Percentiles rank a stretch among this genome's conserved stretches.
These are phyloP conservation scores for Operophtera brumata DNA, from an alignment of 2,888 invertebrate species.

Conservation along the genomic window DNA sequence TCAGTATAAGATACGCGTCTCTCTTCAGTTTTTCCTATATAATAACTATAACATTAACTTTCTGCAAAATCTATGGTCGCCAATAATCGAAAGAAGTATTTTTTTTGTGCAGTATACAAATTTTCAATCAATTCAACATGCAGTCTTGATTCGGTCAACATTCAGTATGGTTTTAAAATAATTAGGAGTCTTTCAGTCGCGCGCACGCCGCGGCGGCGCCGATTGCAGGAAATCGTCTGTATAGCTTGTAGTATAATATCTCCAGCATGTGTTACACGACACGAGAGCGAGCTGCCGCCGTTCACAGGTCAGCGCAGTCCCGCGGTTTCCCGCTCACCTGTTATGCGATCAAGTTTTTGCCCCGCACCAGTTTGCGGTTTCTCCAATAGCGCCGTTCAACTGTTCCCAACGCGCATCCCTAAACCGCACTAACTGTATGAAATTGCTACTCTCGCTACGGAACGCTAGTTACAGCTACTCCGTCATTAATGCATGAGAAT, in stretches of 20 bases:
- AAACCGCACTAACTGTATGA: conserved; percentile 61
- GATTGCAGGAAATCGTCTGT: conserved; percentile 3
- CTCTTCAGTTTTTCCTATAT: too few species aligned
- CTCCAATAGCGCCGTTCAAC: conserved; percentile 51
- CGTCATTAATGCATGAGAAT: conserved; percentile 55
- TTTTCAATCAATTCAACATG: too few species aligned
- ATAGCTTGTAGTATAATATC: conserved; percentile 5
- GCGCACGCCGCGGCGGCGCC: not conserved
- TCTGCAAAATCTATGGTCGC: too few species aligned
- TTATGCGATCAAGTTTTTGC: conserved; percentile 55
- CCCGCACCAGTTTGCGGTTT: conserved; percentile 53
- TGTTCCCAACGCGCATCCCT: conserved; percentile 55
- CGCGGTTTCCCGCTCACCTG: conserved; percentile 51
- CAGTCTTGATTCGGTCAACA: too few species aligned
- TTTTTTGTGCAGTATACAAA: too few species aligned
- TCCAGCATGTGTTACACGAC: conserved; percentile 21
- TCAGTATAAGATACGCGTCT: too few species aligned
- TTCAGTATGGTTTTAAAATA: too few species aligned
- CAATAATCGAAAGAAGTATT: too few species aligned
- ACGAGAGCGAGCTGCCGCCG: conserved; percentile 27
- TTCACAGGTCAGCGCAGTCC: conserved; percentile 27
- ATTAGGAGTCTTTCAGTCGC: not conserved
- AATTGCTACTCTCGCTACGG: conserved; percentile 47
- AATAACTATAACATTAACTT: too few species aligned
- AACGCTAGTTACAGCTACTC: conserved; percentile 43